Conservation (phyloP, 1,140 invertebrate species). For the Ceratosolen solmsi region DNA sequence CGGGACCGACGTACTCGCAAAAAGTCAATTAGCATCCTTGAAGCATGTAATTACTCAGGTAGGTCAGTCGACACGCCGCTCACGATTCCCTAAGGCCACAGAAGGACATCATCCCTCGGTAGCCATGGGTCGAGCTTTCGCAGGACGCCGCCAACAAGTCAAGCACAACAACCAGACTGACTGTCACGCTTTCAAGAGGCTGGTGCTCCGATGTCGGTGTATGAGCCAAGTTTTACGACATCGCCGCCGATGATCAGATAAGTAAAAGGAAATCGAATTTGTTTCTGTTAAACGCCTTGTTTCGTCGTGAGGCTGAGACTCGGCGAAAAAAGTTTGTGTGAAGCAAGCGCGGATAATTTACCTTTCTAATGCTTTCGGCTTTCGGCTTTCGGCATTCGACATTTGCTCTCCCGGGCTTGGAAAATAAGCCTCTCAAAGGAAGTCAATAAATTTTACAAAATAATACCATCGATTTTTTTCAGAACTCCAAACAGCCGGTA, state of each 20-base stretch:
- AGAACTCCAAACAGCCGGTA: no score
- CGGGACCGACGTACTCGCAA: no score
- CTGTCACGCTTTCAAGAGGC: neutral
- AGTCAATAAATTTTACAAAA: no score
- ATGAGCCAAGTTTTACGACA: neutral
- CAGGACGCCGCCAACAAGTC: neutral
- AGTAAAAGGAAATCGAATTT: neutral
- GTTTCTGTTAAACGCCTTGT: neutral
- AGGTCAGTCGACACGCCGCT: no score
- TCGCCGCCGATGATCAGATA: neutral
- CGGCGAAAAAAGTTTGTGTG: neutral
- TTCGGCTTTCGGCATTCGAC: no score
- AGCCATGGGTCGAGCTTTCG: no score
- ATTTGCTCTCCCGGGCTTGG: neutral
- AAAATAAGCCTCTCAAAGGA: neutral
- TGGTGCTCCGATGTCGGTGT: neutral
- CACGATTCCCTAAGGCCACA: no score
- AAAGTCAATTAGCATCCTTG: no score
- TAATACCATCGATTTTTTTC: no score
- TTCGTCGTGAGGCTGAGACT: neutral
- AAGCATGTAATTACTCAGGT: no score
- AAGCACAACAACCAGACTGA: neutral
- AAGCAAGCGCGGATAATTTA: neutral
- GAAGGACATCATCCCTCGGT: no score
- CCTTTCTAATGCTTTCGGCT: neutral